phyloP scores from a whole-genome alignment of 2,888 invertebrate species.

The Zaprionus lineosus region DNA sequence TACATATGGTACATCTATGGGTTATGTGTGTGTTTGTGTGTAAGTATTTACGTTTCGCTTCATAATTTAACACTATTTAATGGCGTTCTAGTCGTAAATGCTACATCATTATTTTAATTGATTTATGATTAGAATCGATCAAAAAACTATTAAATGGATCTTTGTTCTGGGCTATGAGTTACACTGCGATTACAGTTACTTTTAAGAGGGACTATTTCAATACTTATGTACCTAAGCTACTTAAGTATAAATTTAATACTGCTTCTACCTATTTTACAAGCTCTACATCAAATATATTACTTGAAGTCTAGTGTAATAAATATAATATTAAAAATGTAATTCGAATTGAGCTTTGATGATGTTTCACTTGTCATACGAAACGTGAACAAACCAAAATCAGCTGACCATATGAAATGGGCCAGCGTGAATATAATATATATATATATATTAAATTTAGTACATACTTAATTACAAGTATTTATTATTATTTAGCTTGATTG shows the following conservation, averaged over 20 bases:
- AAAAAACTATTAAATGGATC: too few species aligned
- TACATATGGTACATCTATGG: slow-evolving; percentile 12
- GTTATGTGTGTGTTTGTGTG: background rate
- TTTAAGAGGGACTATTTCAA: too few species aligned
- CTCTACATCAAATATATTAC: slow-evolving; percentile 40
- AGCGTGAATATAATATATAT: slow-evolving; percentile 24
- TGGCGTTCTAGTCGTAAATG: slow-evolving; percentile 22
- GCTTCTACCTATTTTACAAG: slow-evolving; percentile 33
- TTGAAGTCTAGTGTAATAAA: slow-evolving; percentile 10
- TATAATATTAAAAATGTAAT: slow-evolving; percentile 30
- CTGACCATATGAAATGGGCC: slow-evolving; percentile 25
- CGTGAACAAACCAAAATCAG: slow-evolving; percentile 74
- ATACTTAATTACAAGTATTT: slow-evolving; percentile 29
- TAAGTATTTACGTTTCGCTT: slow-evolving; percentile 7
- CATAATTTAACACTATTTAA: slow-evolving; percentile 24
- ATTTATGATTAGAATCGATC: background rate
- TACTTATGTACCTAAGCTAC: slow-evolving; percentile 43
- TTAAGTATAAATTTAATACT: slow-evolving; percentile 20
- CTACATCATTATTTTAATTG: slow-evolving; percentile 12
- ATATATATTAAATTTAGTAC: slow-evolving; percentile 8
- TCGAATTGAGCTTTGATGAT: slow-evolving; percentile 51
- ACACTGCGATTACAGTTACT: too few species aligned
- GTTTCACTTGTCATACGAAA: slow-evolving; percentile 45
- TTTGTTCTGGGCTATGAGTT: too few species aligned
- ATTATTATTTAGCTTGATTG: slow-evolving; percentile 15